Evolutionary conservation across 2,888 invertebrate genomes (phyloP).

Genomic region (Octonoba sinensis): DNA sequence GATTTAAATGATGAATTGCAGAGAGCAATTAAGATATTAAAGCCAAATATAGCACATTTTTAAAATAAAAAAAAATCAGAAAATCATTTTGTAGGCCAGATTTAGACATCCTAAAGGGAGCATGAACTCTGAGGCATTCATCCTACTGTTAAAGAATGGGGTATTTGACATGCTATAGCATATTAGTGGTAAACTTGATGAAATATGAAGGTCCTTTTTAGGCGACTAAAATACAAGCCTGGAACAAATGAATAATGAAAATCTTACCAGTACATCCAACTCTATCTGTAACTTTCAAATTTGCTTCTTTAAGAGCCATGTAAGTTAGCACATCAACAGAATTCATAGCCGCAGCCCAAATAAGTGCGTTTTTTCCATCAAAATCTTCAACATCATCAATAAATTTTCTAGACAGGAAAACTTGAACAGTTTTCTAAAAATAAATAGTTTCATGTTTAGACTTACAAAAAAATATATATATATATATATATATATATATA

Average conservation of each 20-base stretch:
- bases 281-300: slow-evolving; percentile 71
- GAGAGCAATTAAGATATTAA: not conserved
- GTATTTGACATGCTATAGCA: too few relatives aligned
- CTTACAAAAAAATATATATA: too few relatives aligned
- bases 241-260: too few relatives aligned
- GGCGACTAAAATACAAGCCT: too few relatives aligned
- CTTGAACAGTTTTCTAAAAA: slow-evolving; percentile 70
- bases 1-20: not conserved
- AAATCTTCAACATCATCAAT: slow-evolving; percentile 70
- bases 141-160: too few relatives aligned
- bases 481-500: too few relatives aligned
- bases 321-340: slow-evolving; percentile 70
- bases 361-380: slow-evolving; percentile 71
- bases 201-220: too few relatives aligned
- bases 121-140: too few relatives aligned
- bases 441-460: not conserved
- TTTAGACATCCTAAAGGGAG: too few relatives aligned
- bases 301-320: slow-evolving; percentile 69
- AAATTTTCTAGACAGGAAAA: slow-evolving; percentile 69
- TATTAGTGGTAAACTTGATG: too few relatives aligned
- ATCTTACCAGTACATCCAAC: slow-evolving; percentile 70
- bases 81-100: too few relatives aligned
- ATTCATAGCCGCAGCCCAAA: slow-evolving; percentile 72
- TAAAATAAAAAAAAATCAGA: not conserved
- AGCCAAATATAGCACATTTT: not conserved